These are phyloP conservation scores for Lasaia peninsularis DNA, from an alignment of 1,140 invertebrate species.

Conservation along the genomic window DNA sequence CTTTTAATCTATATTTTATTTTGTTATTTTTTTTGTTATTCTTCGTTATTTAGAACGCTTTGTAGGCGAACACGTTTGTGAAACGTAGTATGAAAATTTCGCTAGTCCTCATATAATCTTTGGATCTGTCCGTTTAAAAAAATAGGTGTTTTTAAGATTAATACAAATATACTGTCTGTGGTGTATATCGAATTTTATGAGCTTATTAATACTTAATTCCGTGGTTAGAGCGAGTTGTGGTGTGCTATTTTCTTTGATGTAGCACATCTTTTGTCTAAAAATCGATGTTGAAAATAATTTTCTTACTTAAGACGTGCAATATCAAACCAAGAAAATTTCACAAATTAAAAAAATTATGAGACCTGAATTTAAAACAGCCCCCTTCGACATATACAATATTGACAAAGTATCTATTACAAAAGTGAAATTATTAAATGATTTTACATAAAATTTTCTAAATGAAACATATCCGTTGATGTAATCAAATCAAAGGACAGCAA, in stretches of 20 bases:
- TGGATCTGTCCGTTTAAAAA: slow-evolving; percentile 62
- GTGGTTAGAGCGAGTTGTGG: slow-evolving; percentile 38
- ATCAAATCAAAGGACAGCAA: no score
- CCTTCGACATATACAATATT: neutral
- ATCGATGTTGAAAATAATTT: slow-evolving; percentile 14
- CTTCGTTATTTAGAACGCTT: slow-evolving; percentile 55
- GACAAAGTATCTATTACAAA: no score
- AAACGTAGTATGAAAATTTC: slow-evolving; percentile 40
- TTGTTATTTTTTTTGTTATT: slow-evolving; percentile 53
- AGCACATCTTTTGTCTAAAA: slow-evolving; percentile 34
- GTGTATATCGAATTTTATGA: slow-evolving; percentile 73
- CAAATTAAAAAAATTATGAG: slow-evolving; percentile 1
- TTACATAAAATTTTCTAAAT: no score
- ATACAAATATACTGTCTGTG: slow-evolving; percentile 67
- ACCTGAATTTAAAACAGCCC: neutral
- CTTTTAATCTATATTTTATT: slow-evolving; percentile 33
- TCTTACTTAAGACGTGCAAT: slow-evolving; percentile 24
- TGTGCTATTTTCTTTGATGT: slow-evolving; percentile 35
- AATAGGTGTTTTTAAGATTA: slow-evolving; percentile 57
- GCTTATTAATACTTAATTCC: slow-evolving; percentile 72
- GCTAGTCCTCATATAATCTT: slow-evolving; percentile 59
- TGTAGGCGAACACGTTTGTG: slow-evolving; percentile 42
- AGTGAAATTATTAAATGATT: no score
- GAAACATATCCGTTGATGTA: no score
- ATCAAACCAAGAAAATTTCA: slow-evolving; percentile 6